These are phyloP conservation scores for Anagrus nilaparvatae DNA, from an alignment of 1,140 invertebrate genomes.

Conservation along the genomic window DNA sequence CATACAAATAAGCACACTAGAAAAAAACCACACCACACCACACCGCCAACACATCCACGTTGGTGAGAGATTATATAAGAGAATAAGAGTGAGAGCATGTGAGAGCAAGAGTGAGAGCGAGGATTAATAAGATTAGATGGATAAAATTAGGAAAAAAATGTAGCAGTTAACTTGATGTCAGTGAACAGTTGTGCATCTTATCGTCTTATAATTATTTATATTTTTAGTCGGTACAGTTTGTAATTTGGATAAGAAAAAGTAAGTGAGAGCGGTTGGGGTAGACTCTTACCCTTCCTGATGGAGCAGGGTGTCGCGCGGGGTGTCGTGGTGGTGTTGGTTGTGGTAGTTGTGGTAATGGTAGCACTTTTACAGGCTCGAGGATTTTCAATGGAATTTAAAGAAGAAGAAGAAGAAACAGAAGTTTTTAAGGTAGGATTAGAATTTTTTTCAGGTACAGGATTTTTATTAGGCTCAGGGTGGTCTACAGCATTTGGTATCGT, in stretches of 20 bases:
- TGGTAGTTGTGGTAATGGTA: slow-evolving; percentile 37
- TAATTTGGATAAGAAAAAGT: slow-evolving; percentile 22
- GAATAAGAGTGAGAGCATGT: slow-evolving; percentile 1
- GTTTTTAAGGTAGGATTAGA: background rate
- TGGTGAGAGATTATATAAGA: slow-evolving; percentile 28
- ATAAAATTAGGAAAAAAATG: too few species aligned
- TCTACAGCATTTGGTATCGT: background rate
- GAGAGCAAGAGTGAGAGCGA: too few species aligned
- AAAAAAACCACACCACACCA: slow-evolving; percentile 40
- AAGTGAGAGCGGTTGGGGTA: slow-evolving; percentile 39
- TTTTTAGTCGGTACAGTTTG: too few species aligned
- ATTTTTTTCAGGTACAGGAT: background rate
- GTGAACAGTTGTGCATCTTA: background rate
- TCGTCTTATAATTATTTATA: background rate
- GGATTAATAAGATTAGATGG: slow-evolving; percentile 38
- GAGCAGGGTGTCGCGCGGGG: slow-evolving; percentile 45
- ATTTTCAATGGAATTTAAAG: slow-evolving; percentile 25
- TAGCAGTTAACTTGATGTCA: background rate
- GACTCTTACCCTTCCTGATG: slow-evolving; percentile 45
- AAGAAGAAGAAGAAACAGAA: slow-evolving; percentile 5
- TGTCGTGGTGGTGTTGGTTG: slow-evolving; percentile 45
- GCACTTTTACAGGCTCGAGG: slow-evolving; percentile 41
- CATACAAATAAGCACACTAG: slow-evolving; percentile 19
- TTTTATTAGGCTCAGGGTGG: background rate
- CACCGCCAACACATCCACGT: slow-evolving; percentile 46